Evolutionary conservation across 2,113 vertebrate species (phyloP), one percentile per base, ranked within the genome.

Genomic region (Hippocampus mohnikei): DNA sequence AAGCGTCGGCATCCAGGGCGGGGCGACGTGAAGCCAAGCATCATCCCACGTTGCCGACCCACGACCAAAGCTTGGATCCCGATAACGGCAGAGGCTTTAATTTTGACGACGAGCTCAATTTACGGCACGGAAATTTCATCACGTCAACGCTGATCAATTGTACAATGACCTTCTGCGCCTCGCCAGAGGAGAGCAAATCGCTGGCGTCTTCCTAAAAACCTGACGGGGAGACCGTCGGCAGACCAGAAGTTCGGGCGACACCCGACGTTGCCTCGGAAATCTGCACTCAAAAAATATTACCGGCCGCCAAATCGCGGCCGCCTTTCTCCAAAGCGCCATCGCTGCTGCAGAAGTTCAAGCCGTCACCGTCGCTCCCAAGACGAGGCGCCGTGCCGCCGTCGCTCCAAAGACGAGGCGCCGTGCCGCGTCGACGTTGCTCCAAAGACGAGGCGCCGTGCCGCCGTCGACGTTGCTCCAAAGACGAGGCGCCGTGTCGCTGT

Each of bases 81-180:
- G 70, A 66, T 23, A 64, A 52, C 41, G 55, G 44, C 71, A 84
- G 80, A n/a, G n/a, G 25, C 0, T 87, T 88, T 18, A 50, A 73
- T 65, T 69, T 81, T 53, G 85, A 90, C 59, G 84, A 88, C 20
- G 46, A 72, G 3, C 21, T 88, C 0, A 85, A 88, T 67, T 76
- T 85, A 16, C 77, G 13, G 42, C 11, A 5, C 11, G 73, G 73
- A 7, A 8, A 12, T 8, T 41, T 80, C 53, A 13, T 75, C 12
- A 83, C 86, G 6, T 90, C 89, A 11, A 90, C 87, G 0, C 89
- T 90, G 82, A 8, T 55, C 0, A 58, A 21, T 25, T 66, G 46
- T 66, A 85, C 75, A 72, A 25, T 73, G 4, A 65, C 66, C 13
- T 69, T 15, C 55, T 40, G 2, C 20, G 20, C 1, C 5, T 2